Evolutionary conservation across 2,797 vertebrate species (phyloP).

Genomic region (Podarcis siculus): DNA sequence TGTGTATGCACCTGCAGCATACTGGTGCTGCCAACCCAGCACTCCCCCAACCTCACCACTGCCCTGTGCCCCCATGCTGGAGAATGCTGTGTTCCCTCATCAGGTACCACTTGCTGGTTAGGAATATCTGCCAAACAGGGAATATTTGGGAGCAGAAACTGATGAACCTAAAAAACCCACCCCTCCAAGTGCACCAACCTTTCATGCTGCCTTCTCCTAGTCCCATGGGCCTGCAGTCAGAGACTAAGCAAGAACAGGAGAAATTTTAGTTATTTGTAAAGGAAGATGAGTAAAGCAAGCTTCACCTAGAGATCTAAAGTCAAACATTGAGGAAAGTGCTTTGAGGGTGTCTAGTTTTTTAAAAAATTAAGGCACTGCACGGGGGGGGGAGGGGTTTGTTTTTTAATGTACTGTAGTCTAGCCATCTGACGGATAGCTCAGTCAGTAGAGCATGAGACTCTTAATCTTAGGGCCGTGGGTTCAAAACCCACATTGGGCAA

Average conservation of each 20-base stretch:
- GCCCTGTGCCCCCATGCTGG: neutral
- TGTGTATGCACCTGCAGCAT: too few relatives aligned
- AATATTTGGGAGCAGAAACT: neutral
- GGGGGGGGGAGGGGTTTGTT: neutral
- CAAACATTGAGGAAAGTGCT: neutral
- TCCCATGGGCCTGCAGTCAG: conserved; percentile 76
- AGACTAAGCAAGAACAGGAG: conserved; percentile 70
- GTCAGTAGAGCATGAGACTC: too few relatives aligned
- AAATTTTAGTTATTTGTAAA: conserved; percentile 18
- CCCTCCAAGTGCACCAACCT: conserved; percentile 46
- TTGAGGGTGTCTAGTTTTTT: neutral
- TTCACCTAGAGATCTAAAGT: conserved; percentile 10
- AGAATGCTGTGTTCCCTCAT: neutral
- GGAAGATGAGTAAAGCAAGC: neutral
- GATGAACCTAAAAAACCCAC: neutral
- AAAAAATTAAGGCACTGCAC: neutral
- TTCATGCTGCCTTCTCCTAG: conserved; percentile 76
- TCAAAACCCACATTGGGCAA: too few relatives aligned
- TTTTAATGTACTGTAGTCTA: too few relatives aligned
- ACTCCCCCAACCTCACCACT: too few relatives aligned
- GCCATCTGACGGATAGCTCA: too few relatives aligned
- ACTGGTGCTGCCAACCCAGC: too few relatives aligned
- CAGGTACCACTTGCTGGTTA: neutral
- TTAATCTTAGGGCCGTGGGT: too few relatives aligned
- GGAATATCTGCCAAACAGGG: neutral